These are phyloP conservation scores for Gandaritis pyraliata DNA, from an alignment of 2,888 invertebrate genomes.

Conservation along the genomic window DNA sequence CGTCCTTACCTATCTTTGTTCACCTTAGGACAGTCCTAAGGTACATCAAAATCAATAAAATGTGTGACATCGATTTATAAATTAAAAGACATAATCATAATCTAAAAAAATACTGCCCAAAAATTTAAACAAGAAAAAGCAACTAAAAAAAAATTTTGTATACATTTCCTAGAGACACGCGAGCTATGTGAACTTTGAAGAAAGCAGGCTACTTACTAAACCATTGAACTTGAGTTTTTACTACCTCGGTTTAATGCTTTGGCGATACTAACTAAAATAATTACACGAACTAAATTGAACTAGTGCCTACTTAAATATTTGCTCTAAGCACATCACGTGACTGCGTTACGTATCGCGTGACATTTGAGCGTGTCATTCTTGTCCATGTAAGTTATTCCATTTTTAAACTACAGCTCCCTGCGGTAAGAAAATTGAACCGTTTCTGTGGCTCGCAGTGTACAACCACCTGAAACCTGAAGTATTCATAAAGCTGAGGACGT, in stretches of 20 bases:
- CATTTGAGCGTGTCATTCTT: slow-evolving; percentile 22
- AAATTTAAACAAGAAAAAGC: too few species aligned
- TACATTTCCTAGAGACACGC: too few species aligned
- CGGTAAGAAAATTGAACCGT: slow-evolving; percentile 33
- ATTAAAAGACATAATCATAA: too few species aligned
- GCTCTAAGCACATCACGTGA: slow-evolving; percentile 26
- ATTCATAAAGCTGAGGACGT: slow-evolving; percentile 68
- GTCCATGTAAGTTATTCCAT: slow-evolving; percentile 27
- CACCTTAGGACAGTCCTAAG: too few species aligned
- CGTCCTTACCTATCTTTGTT: too few species aligned
- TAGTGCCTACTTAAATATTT: slow-evolving; percentile 22
- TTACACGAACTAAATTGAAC: slow-evolving; percentile 12
- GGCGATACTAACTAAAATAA: slow-evolving; percentile 18
- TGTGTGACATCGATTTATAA: too few species aligned
- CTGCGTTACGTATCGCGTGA: slow-evolving; percentile 24
- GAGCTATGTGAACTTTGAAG: too few species aligned
- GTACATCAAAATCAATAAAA: too few species aligned
- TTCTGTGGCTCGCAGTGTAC: slow-evolving; percentile 52
- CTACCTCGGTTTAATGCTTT: slow-evolving; percentile 4
- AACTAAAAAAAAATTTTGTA: too few species aligned
- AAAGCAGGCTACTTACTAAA: not conserved
- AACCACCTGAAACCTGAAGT: slow-evolving; percentile 63
- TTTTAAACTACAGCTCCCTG: slow-evolving; percentile 31
- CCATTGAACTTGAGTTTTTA: slow-evolving; percentile 18
- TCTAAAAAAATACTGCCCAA: too few species aligned